These are phyloP conservation scores for Tarsius wallacei DNA, from an alignment of 2,797 vertebrate genomes.

Conservation along the genomic window DNA sequence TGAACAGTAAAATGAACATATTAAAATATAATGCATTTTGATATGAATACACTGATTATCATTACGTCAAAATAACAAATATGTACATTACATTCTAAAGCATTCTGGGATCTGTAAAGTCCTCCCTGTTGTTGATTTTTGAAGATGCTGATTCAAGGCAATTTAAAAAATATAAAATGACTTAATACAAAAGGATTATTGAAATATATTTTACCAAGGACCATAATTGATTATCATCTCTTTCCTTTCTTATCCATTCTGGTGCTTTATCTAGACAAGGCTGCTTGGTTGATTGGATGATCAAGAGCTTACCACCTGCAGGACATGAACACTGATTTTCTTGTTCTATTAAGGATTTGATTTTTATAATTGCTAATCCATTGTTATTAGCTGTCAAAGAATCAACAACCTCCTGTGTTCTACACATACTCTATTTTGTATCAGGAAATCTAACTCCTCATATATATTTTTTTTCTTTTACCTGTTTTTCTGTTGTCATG, in stretches of 20 bases:
- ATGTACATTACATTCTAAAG: neutral
- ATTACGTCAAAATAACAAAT: neutral
- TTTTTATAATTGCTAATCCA: neutral
- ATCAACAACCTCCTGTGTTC: neutral
- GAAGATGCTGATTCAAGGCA: neutral
- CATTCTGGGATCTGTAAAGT: neutral
- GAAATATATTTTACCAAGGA: neutral
- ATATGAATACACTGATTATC: neutral
- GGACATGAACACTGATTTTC: neutral
- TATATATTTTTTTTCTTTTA: neutral
- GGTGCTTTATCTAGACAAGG: neutral
- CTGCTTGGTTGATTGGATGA: neutral
- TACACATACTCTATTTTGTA: neutral
- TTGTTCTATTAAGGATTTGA: neutral
- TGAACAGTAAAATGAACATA: neutral
- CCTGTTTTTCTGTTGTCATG: neutral
- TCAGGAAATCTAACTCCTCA: neutral
- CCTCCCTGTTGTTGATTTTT: neutral
- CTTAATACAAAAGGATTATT: neutral
- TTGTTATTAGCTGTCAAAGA: neutral
- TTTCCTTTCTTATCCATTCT: neutral
- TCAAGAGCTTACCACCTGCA: neutral
- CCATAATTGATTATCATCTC: neutral
- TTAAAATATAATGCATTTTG: neutral
- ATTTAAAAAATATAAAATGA: neutral